Conservation (phyloP, 2,888 invertebrate genomes). For the Metopia argyrocephala region DNA sequence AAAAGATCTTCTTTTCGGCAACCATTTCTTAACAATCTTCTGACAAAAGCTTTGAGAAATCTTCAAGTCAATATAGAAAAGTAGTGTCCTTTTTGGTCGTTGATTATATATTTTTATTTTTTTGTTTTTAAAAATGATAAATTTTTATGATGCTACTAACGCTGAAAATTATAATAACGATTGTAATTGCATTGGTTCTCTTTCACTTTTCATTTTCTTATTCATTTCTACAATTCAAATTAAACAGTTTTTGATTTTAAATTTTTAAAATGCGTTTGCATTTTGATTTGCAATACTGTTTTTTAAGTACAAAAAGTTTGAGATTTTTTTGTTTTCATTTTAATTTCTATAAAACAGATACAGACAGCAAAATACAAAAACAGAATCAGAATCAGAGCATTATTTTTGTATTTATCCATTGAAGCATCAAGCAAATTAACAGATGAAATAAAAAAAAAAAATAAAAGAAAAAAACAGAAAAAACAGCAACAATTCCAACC, state of each 20-base stretch:
- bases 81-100: not conserved
- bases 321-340: conserved; percentile 17
- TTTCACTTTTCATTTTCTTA: conserved; percentile 8
- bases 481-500: not conserved
- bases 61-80: not conserved
- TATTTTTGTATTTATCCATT: conserved; percentile 59
- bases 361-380: conserved; percentile 9
- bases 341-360: conserved; percentile 13
- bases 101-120: not conserved
- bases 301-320: not conserved
- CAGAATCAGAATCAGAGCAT: conserved; percentile 51
- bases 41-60: too few relatives aligned
- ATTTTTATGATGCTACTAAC: too few relatives aligned
- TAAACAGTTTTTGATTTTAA: conserved; percentile 16
- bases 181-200: conserved; percentile 35
- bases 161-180: conserved; percentile 15
- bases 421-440: conserved; percentile 52
- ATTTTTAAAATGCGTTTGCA: not conserved
- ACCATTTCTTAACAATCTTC: too few relatives aligned
- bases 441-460: too few relatives aligned
- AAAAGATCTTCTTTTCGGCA: too few relatives aligned
- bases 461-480: not conserved
- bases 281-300: not conserved
- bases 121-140: not conserved
- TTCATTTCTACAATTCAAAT: conserved; percentile 21